Percentiles rank a stretch among this genome's conserved stretches.
Conservation (phyloP, 2,797 vertebrate genomes). For the Acrossocheilus wenchowensis region DNA sequence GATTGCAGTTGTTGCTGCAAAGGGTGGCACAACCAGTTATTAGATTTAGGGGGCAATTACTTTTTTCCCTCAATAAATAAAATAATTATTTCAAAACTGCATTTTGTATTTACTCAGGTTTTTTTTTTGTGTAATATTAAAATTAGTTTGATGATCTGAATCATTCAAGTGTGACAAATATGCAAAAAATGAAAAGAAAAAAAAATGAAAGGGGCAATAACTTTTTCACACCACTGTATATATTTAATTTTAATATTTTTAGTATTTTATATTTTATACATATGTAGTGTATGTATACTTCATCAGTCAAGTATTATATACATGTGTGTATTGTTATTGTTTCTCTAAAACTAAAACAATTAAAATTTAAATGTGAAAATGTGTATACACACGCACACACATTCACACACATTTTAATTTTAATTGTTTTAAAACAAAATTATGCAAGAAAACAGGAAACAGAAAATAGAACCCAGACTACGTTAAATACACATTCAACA, state of each 20-base stretch:
- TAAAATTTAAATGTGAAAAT: not conserved
- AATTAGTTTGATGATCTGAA: too few relatives aligned
- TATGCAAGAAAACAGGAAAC: not conserved
- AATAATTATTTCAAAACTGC: too few relatives aligned
- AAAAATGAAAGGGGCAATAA: too few relatives aligned
- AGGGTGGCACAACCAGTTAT: too few relatives aligned
- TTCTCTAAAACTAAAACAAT: not conserved
- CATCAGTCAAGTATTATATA: not conserved
- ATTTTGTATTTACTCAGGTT: too few relatives aligned
- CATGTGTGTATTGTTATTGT: not conserved
- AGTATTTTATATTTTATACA: not conserved
- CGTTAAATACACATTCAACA: constrained; percentile 2
- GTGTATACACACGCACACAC: not conserved
- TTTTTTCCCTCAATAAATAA: too few relatives aligned
- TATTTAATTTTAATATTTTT: not conserved
- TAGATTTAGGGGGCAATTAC: too few relatives aligned
- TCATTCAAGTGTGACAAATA: too few relatives aligned
- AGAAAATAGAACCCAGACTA: constrained; percentile 4
- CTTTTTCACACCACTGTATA: not conserved
- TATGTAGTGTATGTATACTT: not conserved
- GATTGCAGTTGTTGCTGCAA: too few relatives aligned
- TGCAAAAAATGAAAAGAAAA: too few relatives aligned
- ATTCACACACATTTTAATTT: not conserved
- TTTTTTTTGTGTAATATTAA: too few relatives aligned
- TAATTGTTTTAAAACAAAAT: not conserved